A percentile compares a stretch with the other conserved stretches of the same genome.
phyloP scores from a whole-genome alignment of 2,888 invertebrate species.

The Muscina levida region DNA sequence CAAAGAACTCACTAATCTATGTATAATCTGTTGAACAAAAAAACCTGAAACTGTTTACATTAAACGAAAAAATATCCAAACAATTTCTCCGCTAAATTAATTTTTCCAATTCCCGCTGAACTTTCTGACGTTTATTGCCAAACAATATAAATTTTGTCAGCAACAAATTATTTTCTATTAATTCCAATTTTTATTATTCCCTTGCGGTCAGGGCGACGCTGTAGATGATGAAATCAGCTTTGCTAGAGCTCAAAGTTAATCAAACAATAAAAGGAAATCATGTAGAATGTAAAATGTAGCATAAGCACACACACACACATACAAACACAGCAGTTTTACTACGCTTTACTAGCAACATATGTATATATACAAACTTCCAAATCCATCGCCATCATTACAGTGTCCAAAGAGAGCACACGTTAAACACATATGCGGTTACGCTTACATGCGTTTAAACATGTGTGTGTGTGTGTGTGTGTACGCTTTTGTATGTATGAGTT shows the following conservation, averaged over 20 bases:
- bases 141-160: slow-evolving; percentile 12
- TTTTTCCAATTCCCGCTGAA: too few species aligned
- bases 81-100: too few species aligned
- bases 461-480: not conserved
- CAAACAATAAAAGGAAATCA: slow-evolving; percentile 23
- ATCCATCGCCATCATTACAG: too few species aligned
- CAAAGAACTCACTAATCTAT: too few species aligned
- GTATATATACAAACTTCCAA: too few species aligned
- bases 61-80: too few species aligned
- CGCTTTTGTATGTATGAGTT: not conserved
- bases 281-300: not conserved
- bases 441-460: not conserved
- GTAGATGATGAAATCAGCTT: slow-evolving; percentile 16
- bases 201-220: not conserved
- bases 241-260: slow-evolving; percentile 20
- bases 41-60: too few species aligned
- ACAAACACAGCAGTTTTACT: too few species aligned
- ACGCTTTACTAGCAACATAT: not conserved
- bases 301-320: not conserved
- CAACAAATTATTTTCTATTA: slow-evolving; percentile 26
- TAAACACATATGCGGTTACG: not conserved
- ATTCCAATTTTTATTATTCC: slow-evolving; percentile 35
- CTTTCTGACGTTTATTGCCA: not conserved
- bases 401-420: not conserved
- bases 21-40: too few species aligned